Evolutionary conservation across 2,113 vertebrate genomes (phyloP).

Genomic region (Erythrocercus mccallii): DNA sequence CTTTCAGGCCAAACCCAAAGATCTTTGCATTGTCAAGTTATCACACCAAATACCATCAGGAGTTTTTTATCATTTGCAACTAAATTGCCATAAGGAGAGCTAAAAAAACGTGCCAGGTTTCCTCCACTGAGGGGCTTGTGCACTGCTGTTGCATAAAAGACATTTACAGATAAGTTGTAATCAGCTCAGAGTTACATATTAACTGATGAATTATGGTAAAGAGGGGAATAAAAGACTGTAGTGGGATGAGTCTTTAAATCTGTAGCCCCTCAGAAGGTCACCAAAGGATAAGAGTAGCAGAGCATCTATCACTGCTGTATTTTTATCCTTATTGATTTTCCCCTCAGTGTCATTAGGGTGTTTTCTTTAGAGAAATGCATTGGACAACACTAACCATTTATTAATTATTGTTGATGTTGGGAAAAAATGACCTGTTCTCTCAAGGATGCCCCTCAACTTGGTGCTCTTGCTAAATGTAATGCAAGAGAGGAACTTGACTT

Average conservation of each 20-base stretch:
- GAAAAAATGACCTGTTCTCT: neutral
- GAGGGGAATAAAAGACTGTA: constrained; percentile 29
- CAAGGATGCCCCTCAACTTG: constrained; percentile 17
- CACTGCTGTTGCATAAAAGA: constrained; percentile 26
- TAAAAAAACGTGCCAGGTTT: neutral
- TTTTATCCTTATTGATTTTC: constrained; percentile 64
- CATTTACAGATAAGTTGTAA: constrained; percentile 60
- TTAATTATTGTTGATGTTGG: constrained; percentile 61
- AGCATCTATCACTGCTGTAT: constrained; percentile 54
- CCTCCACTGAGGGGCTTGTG: neutral
- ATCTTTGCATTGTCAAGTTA: constrained; percentile 21
- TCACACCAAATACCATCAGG: constrained; percentile 16
- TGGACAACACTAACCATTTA: constrained; percentile 47
- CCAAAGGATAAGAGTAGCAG: constrained; percentile 47
- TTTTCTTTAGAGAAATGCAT: constrained; percentile 55
- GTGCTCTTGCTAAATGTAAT: constrained; percentile 31
- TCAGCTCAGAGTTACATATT: constrained; percentile 62
- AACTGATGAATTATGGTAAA: constrained; percentile 58
- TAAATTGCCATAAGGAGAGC: neutral
- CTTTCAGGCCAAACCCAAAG: constrained; percentile 52
- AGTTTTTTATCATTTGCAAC: constrained; percentile 13
- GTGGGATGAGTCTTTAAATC: constrained; percentile 57
- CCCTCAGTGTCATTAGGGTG: constrained; percentile 8
- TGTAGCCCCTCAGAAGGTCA: constrained; percentile 47
- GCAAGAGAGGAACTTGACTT: constrained; percentile 39